Evolutionary conservation across 2,888 invertebrate species (phyloP).

Genomic region (Drosophila quinaria): DNA sequence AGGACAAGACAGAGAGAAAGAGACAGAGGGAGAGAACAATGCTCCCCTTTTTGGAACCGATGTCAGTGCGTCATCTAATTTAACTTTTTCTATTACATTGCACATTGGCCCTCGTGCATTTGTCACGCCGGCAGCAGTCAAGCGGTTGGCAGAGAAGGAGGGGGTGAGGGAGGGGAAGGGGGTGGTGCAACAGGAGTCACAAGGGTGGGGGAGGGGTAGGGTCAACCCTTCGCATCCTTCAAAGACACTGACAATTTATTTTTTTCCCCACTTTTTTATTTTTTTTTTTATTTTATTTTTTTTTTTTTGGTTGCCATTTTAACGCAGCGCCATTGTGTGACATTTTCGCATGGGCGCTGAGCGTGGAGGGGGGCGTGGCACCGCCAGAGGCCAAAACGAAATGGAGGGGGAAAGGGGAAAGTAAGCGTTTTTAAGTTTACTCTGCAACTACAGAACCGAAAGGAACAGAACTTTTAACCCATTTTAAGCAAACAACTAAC

Average conservation of each 20-base stretch:
- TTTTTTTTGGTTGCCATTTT: conserved; percentile 57
- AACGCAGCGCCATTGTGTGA: conserved; percentile 76
- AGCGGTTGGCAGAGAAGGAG: not conserved
- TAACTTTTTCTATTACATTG: conserved; percentile 80
- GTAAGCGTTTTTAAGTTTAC: conserved; percentile 52
- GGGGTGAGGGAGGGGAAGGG: not conserved
- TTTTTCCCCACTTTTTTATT: conserved; percentile 5
- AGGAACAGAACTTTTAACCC: conserved; percentile 68
- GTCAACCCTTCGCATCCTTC: conserved; percentile 61
- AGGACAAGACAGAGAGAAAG: too few relatives aligned
- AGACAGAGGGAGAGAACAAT: not conserved
- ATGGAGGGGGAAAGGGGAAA: not conserved
- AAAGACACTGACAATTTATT: conserved; percentile 61
- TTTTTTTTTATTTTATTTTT: conserved; percentile 10
- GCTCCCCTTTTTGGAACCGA: conserved; percentile 22
- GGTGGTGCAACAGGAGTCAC: not conserved
- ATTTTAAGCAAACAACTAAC: conserved; percentile 68
- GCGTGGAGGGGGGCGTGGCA: conserved; percentile 9
- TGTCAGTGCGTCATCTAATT: conserved; percentile 75
- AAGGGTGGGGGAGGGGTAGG: not conserved
- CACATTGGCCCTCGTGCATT: conserved; percentile 71
- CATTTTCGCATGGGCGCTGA: conserved; percentile 66
- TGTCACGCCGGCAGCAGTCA: conserved; percentile 59
- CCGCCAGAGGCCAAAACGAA: not conserved
- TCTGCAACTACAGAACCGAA: conserved; percentile 26